Conservation (phyloP, 1,140 invertebrate genomes). For the Cherax destructor region DNA sequence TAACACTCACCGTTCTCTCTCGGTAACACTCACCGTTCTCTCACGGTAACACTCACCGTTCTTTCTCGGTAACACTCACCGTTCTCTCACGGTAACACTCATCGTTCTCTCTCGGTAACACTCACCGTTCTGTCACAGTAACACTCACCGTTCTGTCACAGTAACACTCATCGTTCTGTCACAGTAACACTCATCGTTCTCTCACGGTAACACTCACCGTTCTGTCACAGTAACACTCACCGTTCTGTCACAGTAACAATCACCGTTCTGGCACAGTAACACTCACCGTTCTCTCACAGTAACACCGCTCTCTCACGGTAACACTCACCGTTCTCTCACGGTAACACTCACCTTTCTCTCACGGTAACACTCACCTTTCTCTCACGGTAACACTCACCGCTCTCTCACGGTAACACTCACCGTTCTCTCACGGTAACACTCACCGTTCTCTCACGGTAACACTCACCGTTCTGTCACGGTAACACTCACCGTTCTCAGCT, state of each 20-base stretch:
- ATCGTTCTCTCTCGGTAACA: not conserved
- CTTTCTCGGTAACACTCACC: not conserved
- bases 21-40: too few species aligned
- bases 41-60: not conserved
- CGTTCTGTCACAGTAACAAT: not conserved
- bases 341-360: too few species aligned
- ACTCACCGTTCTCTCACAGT: not conserved
- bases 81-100: not conserved
- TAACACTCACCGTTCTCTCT: slow-evolving; percentile 12
- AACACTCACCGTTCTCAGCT: slow-evolving; percentile 22
- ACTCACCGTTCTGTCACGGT: too few species aligned
- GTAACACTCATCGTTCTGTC: not conserved
- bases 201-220: slow-evolving; percentile 11
- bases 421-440: slow-evolving; percentile 1
- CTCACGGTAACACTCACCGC: not conserved
- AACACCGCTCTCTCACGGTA: not conserved
- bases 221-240: not conserved
- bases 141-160: not conserved
- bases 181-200: not conserved
- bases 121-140: not conserved
- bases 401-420: not conserved
- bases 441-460: not conserved
- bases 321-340: slow-evolving; percentile 11
- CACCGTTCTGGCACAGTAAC: too few species aligned
- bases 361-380: not conserved